Evolutionary conservation across 2,797 vertebrate genomes (phyloP), one percentile per base, ranked within the genome.

Genomic region (Cichlasoma orientale): DNA sequence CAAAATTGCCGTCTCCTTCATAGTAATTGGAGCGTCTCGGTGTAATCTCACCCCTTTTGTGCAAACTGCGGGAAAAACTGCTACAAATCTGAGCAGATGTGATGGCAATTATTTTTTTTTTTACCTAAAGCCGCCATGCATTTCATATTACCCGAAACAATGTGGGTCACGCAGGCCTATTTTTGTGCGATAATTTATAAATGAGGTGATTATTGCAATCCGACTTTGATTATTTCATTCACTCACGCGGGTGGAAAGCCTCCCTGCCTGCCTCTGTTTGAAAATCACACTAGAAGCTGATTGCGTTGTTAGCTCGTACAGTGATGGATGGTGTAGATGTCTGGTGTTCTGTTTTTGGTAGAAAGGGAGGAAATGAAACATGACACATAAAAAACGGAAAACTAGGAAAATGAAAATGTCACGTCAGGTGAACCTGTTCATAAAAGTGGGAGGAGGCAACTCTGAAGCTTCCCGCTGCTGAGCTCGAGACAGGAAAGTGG

Each of bases 351-450:
- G 1, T 61, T 88, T 79, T 86, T 72, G 68, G 57, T 71, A 72
- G 52, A 63, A 72, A 75, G 52, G 71, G 33, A 86, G 88, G 86
- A 91, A 88, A 91, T 90, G 11, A 89, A 88, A 84, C 77, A 78
- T 83, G 86, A 86, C 86, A 71, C 56, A 74, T 9, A 80, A 59
- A 74, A 71, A 56, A 56, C 56, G 36, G 10, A 47, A 56, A 23
- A 25, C 23, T 25, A 7, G n/a, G 47, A 1, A 56, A 72, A 74
- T 25, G 27, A 68, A 70, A 68, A 77, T 71, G 68, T 33, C 9
- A 72, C 79, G 54, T n/a, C 18, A 75, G 14, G 21, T 79, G 54
- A 84, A 71, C 38, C 14, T 71, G 56, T 73, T 77, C 44, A 47
- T 31, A 56, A 52, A 18, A 33, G 52, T 44, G 19, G 13, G 23